phyloP scores from a whole-genome alignment of 2,113 vertebrate genomes.

The Pelecanoides urinatrix region DNA sequence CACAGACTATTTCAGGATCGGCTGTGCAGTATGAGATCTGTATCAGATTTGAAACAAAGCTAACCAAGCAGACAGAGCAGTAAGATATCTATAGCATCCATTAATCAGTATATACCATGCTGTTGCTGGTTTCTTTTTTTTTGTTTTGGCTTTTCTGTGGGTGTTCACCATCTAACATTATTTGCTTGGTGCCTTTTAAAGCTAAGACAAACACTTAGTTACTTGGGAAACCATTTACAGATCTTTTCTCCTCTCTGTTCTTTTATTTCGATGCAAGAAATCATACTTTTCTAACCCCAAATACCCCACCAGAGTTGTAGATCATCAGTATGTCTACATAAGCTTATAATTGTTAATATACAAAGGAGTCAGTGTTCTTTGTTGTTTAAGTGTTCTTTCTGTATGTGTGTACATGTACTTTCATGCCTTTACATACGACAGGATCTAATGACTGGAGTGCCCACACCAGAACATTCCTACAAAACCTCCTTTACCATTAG shows the following conservation, averaged over 20 bases:
- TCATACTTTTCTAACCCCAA: neutral
- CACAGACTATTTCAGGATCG: slow-evolving; percentile 74
- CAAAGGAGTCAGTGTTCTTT: neutral
- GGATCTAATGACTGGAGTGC: neutral
- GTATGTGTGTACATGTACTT: neutral
- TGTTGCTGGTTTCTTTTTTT: neutral
- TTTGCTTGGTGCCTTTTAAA: slow-evolving; percentile 56
- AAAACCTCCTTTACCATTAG: neutral
- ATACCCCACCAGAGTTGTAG: neutral
- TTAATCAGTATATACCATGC: slow-evolving; percentile 72
- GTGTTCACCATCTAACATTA: neutral
- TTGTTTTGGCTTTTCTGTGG: neutral
- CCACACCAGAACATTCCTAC: neutral
- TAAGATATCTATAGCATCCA: slow-evolving; percentile 74
- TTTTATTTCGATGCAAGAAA: slow-evolving; percentile 15
- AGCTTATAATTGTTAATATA: neutral
- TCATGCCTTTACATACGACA: neutral
- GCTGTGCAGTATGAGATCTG: slow-evolving; percentile 74
- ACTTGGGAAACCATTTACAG: neutral
- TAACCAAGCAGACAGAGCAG: slow-evolving; percentile 78
- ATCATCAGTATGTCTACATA: neutral
- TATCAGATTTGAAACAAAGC: slow-evolving; percentile 80
- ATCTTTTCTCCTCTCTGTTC: neutral
- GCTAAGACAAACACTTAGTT: slow-evolving; percentile 24
- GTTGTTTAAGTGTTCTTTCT: neutral